Percentiles rank a stretch among this genome's conserved stretches.
Evolutionary conservation across 1,140 invertebrate genomes (phyloP).

Genomic region (Spodoptera litura): DNA sequence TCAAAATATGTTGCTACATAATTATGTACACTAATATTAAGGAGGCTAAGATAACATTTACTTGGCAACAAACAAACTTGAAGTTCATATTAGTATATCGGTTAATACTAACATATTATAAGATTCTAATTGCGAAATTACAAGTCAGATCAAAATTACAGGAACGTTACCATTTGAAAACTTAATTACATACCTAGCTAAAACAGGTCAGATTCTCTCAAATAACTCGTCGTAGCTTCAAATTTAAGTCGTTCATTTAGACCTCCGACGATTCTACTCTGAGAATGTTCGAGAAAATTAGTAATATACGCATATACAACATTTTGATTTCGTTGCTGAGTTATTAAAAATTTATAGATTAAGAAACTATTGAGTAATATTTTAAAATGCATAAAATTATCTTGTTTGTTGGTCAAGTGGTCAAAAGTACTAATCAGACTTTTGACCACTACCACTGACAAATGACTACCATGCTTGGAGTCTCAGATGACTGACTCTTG

Average conservation of each 20-base stretch:
- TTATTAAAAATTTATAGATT: neutral
- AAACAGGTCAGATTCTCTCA: slow-evolving; percentile 8
- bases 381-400: too few relatives aligned
- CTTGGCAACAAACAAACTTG: too few relatives aligned
- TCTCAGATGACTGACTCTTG: too few relatives aligned
- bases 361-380: neutral
- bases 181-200: neutral
- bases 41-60: too few relatives aligned
- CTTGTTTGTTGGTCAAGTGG: too few relatives aligned
- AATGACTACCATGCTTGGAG: too few relatives aligned
- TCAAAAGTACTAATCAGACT: too few relatives aligned
- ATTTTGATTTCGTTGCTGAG: neutral
- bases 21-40: too few relatives aligned
- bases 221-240: slow-evolving; percentile 9
- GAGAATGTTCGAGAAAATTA: neutral
- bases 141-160: neutral
- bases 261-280: neutral
- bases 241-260: slow-evolving; percentile 15
- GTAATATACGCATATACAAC: too few relatives aligned
- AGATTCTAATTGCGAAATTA: neutral
- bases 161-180: neutral
- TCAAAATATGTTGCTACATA: too few relatives aligned
- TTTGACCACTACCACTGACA: too few relatives aligned
- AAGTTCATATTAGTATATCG: too few relatives aligned
- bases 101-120: neutral